These are phyloP conservation scores for Pseudorasbora parva DNA, from an alignment of 2,113 vertebrate genomes.

Conservation along the genomic window DNA sequence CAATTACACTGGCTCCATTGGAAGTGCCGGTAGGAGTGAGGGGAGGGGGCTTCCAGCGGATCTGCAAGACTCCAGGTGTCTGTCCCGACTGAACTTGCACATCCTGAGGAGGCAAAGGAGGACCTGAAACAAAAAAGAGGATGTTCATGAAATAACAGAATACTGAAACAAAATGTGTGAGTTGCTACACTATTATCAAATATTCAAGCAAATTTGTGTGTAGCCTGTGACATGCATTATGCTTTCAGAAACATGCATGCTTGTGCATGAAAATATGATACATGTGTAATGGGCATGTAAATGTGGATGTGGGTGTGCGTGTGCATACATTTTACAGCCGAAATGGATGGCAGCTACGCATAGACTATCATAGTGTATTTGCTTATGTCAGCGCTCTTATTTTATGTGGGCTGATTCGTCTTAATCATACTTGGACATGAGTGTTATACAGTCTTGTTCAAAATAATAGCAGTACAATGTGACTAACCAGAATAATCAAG, in stretches of 20 bases:
- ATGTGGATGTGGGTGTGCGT: neutral
- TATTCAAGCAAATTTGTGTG: neutral
- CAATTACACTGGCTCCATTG: slow-evolving; percentile 90
- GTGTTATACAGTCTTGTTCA: too few species aligned
- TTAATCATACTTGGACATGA: slow-evolving; percentile 32
- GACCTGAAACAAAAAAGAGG: slow-evolving; percentile 74
- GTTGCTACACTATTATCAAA: neutral
- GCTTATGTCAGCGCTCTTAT: slow-evolving; percentile 48
- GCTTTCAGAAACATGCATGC: neutral
- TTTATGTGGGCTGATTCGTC: slow-evolving; percentile 39
- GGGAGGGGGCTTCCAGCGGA: slow-evolving; percentile 89
- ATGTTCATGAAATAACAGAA: too few species aligned
- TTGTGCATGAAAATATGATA: slow-evolving; percentile 19
- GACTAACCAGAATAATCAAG: too few species aligned
- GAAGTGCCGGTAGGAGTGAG: slow-evolving; percentile 89
- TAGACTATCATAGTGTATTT: neutral
- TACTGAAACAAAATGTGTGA: neutral
- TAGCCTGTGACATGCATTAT: neutral
- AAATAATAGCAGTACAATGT: too few species aligned
- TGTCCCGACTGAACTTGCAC: slow-evolving; percentile 84
- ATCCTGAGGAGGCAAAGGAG: slow-evolving; percentile 91
- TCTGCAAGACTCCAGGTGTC: slow-evolving; percentile 81
- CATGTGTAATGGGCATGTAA: slow-evolving; percentile 20
- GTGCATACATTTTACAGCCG: neutral
- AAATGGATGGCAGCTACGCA: slow-evolving; percentile 17